Evolutionary conservation across 92 coral and sea anemone genomes (phyloP), one percentile per base, ranked within the genome.

Genomic region (Paramuricea clavata): DNA sequence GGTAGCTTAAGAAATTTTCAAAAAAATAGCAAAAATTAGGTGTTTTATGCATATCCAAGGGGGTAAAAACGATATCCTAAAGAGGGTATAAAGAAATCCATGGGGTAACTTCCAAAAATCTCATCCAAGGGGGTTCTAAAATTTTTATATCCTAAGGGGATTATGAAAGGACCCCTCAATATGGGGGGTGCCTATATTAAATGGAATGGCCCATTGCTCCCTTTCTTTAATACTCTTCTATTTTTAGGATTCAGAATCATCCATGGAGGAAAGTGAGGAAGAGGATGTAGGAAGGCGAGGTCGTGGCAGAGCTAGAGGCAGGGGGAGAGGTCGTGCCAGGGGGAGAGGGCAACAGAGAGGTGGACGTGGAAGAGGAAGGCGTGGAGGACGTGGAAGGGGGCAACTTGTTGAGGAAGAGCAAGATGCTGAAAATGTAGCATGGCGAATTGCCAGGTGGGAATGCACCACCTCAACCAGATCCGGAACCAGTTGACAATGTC

Each of bases 321-420:
- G 78, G 62, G 62, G 77, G 26, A 43, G 86, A 21, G 86, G 78
- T 56, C 32, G 59, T 39, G 86, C 76, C 21, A 69, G 86, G n/a
- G 60, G 86, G 60, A 34, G 86, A 23, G 86, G 76, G 23, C 17
- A 28, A 17, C 60, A 44, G 43, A 67, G 86, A 16, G 86, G 61
- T 12, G 86, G 86, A 6, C 76, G 64, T 82, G 62, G 77, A 16
- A 42, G 54, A 57, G 56, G 75, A 81, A 74, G 74, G 31, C 74
- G 74, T 17, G n/a, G n/a, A n/a, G n/a, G n/a, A n/a, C n/a, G n/a
- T n/a, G n/a, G n/a, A n/a, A n/a, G n/a, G n/a, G n/a, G n/a, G n/a
- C n/a, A n/a, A n/a, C n/a, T n/a, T n/a, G n/a, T 67, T 67, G 67
- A 26, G 22, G 67, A 57, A 39, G 44, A 77, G 50, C 65, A 25